phyloP scores from a whole-genome alignment of 2,113 vertebrate genomes.

The Myotis brandtii region DNA sequence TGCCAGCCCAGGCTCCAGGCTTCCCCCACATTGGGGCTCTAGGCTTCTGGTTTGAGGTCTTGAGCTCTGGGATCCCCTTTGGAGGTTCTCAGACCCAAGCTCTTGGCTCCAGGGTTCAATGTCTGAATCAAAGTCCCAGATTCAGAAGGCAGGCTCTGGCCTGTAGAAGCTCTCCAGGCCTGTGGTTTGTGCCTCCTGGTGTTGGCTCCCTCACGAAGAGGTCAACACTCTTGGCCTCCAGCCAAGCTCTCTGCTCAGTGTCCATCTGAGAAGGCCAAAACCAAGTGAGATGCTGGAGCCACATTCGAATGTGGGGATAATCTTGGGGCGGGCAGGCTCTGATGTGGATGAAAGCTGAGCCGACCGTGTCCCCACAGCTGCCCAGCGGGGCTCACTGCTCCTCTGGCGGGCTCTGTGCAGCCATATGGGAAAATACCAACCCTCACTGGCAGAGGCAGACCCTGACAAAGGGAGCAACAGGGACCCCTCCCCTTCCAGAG shows the following conservation, averaged over 20 bases:
- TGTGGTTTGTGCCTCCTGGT: slow-evolving; percentile 65
- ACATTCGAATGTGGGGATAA: slow-evolving; percentile 70
- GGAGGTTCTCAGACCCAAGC: background rate
- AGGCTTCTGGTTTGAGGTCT: background rate
- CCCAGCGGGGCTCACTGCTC: slow-evolving; percentile 52
- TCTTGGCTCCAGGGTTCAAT: background rate
- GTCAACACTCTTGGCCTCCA: slow-evolving; percentile 78
- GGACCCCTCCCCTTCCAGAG: background rate
- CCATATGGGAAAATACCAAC: slow-evolving; percentile 55
- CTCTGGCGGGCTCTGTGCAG: slow-evolving; percentile 66
- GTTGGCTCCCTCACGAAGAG: slow-evolving; percentile 73
- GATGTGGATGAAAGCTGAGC: slow-evolving; percentile 81
- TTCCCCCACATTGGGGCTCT: background rate
- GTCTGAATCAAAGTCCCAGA: slow-evolving; percentile 1
- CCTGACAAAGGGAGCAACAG: background rate
- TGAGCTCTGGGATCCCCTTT: background rate
- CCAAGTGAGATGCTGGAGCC: slow-evolving; percentile 81
- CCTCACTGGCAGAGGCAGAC: slow-evolving; percentile 38
- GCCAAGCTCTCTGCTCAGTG: slow-evolving; percentile 81
- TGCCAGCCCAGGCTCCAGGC: background rate
- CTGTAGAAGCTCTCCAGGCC: slow-evolving; percentile 54
- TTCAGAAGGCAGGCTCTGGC: background rate
- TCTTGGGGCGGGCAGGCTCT: slow-evolving; percentile 74
- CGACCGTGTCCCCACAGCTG: slow-evolving; percentile 77
- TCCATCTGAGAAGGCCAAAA: slow-evolving; percentile 83